phyloP scores from a whole-genome alignment of 2,797 vertebrate genomes.

The Neosilurus hyrtlii region DNA sequence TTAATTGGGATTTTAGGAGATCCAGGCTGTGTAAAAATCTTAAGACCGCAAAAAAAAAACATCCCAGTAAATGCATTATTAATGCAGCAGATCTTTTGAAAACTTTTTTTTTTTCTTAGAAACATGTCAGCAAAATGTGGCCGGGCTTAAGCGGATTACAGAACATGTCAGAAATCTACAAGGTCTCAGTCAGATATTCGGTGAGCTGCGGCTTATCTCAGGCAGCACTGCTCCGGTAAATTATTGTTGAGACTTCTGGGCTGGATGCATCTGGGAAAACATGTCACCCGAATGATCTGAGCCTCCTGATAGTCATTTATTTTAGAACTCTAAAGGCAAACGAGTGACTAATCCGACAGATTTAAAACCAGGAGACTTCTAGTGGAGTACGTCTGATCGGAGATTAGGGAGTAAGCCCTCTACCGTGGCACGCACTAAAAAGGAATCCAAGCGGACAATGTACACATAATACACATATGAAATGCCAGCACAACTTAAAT shows the following conservation, averaged over 20 bases:
- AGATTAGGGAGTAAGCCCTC: conserved; percentile 19
- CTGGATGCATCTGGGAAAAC: neutral
- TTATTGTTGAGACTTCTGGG: conserved; percentile 7
- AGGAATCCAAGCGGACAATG: neutral
- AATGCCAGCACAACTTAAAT: neutral
- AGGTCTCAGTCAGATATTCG: conserved; percentile 32
- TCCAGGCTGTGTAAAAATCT: neutral
- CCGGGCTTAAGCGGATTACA: conserved; percentile 32
- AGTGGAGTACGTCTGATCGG: neutral
- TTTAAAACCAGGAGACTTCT: neutral
- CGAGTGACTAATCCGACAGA: conserved; percentile 23
- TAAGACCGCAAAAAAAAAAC: neutral
- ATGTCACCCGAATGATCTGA: conserved; percentile 21
- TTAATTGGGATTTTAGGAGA: neutral
- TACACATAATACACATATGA: neutral
- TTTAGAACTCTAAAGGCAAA: conserved; percentile 16
- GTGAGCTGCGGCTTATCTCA: neutral
- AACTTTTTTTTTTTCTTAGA: neutral
- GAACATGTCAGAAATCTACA: conserved; percentile 21
- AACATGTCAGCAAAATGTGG: conserved; percentile 2
- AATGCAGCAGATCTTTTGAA: neutral
- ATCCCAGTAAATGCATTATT: neutral
- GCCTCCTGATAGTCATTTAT: conserved; percentile 16
- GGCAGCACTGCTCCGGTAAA: conserved; percentile 8
- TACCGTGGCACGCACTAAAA: neutral